Evolutionary conservation across 2,113 vertebrate genomes (phyloP).

Genomic region (Sardina pilchardus): DNA sequence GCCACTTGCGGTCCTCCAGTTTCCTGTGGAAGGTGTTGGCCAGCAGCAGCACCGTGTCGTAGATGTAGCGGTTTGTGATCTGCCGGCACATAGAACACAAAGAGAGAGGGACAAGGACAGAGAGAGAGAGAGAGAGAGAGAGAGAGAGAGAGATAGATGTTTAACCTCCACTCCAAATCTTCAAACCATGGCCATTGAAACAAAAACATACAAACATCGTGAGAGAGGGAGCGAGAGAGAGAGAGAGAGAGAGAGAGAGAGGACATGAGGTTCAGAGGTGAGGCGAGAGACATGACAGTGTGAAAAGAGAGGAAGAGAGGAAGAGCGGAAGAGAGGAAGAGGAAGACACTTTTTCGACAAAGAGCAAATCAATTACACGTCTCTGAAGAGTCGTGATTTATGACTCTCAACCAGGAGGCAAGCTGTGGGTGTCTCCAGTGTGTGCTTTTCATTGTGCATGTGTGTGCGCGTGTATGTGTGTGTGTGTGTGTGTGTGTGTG

Average conservation of each 20-base stretch:
- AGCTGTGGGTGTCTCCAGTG: not conserved
- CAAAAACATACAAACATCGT: not conserved
- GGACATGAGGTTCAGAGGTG: not conserved
- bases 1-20: constrained; percentile 97
- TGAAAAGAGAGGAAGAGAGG: too few relatives aligned
- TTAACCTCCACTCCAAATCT: too few relatives aligned
- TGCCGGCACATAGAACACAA: constrained; percentile 56
- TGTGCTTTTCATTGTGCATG: not conserved
- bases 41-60: constrained; percentile 90
- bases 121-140: constrained; percentile 7
- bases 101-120: constrained; percentile 20
- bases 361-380: not conserved
- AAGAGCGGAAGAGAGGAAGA: not conserved
- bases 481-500: not conserved
- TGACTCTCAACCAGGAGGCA: not conserved
- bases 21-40: constrained; percentile 98
- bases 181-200: not conserved
- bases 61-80: constrained; percentile 98
- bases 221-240: constrained; percentile 21
- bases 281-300: too few relatives aligned
- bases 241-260: constrained; percentile 7
- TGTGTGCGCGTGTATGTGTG: not conserved
- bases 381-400: not conserved
- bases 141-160: constrained; percentile 11
- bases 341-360: not conserved